These are phyloP conservation scores for Pyrocoelia pectoralis DNA, from an alignment of 2,888 invertebrate genomes.

Conservation along the genomic window DNA sequence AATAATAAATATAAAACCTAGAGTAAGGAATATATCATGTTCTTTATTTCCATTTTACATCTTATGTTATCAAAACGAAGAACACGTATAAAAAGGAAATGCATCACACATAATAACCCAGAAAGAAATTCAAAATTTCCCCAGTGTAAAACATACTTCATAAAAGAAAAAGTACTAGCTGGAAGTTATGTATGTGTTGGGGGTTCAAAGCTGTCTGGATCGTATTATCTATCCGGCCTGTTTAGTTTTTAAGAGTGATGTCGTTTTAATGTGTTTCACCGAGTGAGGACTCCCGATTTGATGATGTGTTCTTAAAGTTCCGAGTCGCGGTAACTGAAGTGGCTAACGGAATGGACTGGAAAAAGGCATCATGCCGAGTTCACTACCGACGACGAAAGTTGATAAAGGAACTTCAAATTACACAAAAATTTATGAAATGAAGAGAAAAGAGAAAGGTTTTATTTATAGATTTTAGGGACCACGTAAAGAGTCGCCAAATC, in stretches of 20 bases:
- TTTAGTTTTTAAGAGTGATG: conserved; percentile 57
- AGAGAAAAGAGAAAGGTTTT: conserved; percentile 25
- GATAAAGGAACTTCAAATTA: conserved; percentile 39
- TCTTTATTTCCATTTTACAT: conserved; percentile 34
- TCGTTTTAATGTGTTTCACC: conserved; percentile 54
- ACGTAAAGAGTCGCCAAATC: too few relatives aligned
- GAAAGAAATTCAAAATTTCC: conserved; percentile 45
- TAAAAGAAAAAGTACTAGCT: conserved; percentile 41
- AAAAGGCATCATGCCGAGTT: conserved; percentile 41
- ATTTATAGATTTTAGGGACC: background rate
- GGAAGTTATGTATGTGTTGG: conserved; percentile 53
- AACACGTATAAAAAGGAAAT: conserved; percentile 36
- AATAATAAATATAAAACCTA: conserved; percentile 28
- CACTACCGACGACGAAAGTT: conserved; percentile 38
- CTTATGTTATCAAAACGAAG: conserved; percentile 34
- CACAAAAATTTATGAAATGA: conserved; percentile 35
- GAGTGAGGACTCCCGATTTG: conserved; percentile 46
- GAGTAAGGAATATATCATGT: conserved; percentile 23
- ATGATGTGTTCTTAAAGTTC: conserved; percentile 38
- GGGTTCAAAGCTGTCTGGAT: conserved; percentile 50
- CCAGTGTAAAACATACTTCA: conserved; percentile 45
- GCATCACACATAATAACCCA: conserved; percentile 35
- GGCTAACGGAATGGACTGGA: conserved; percentile 48
- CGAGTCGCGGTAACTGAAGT: conserved; percentile 45
- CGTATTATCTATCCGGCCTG: conserved; percentile 56